These are phyloP conservation scores for Cyclophora punctaria DNA, from an alignment of 2,888 invertebrate species.

Conservation along the genomic window DNA sequence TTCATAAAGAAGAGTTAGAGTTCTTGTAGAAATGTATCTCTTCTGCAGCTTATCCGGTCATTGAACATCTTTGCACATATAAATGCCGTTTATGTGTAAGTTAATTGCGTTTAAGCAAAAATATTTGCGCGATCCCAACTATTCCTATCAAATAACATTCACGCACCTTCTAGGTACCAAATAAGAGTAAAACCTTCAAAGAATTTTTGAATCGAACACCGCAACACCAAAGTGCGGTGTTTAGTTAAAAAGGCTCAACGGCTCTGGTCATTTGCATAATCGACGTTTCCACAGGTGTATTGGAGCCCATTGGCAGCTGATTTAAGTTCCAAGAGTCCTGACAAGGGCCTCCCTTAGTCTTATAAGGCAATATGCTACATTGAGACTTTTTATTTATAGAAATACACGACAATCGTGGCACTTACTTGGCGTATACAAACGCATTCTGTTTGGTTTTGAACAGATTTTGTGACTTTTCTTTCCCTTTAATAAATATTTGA, in stretches of 20 bases:
- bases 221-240: conserved; percentile 48
- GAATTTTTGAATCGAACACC: conserved; percentile 34
- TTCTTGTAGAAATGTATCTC: no score
- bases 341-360: conserved; percentile 52
- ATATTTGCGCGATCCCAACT: no score
- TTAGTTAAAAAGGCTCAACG: conserved; percentile 52
- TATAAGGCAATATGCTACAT: conserved; percentile 59
- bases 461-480: no score
- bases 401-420: conserved; percentile 31
- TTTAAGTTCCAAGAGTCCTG: conserved; percentile 56
- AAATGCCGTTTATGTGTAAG: no score
- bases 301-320: conserved; percentile 53
- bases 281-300: conserved; percentile 70
- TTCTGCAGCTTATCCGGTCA: no score
- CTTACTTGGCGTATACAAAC: conserved; percentile 17
- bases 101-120: no score
- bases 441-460: not conserved
- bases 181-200: conserved; percentile 3
- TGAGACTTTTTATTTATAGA: conserved; percentile 58
- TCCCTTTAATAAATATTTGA: no score
- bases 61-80: no score
- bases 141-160: no score
- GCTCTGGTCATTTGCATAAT: conserved; percentile 58
- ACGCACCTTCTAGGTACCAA: not conserved
- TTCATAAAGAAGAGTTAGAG: no score